Conservation (phyloP, 2,113 vertebrate genomes). For the Nestor notabilis region DNA sequence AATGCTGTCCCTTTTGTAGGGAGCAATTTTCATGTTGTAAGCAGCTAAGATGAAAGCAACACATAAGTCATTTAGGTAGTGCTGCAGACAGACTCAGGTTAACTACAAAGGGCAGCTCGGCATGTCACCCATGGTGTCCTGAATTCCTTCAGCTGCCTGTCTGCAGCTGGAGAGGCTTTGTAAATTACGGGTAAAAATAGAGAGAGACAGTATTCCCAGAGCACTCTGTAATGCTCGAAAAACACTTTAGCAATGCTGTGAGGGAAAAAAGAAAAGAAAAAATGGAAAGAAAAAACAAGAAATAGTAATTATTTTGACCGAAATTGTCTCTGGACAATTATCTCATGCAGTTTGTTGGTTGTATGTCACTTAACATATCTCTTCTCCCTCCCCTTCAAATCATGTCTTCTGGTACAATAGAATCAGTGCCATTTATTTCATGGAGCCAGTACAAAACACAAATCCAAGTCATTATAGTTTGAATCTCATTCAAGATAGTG, state of each 20-base stretch:
- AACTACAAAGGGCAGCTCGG: constrained; percentile 27
- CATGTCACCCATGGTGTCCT: neutral
- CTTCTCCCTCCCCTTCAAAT: rapidly evolving
- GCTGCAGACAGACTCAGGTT: neutral
- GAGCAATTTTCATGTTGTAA: neutral
- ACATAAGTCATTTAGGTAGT: neutral
- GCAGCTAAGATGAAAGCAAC: constrained; percentile 21
- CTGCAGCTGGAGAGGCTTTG: constrained; percentile 10
- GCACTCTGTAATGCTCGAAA: neutral
- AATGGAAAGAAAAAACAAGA: neutral
- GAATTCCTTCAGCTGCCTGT: neutral
- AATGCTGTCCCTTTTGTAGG: neutral
- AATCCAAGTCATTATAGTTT: neutral
- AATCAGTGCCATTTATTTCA: neutral
- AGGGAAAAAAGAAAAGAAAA: neutral
- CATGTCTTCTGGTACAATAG: neutral
- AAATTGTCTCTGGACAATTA: neutral
- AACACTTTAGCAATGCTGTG: neutral
- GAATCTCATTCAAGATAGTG: neutral
- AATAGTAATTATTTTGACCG: neutral
- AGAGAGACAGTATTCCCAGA: neutral
- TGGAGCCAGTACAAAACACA: rapidly evolving
- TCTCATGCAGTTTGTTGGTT: neutral
- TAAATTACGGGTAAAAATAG: neutral
- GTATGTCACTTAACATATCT: neutral